Base-by-base conservation (phyloP, 2,888 invertebrate species). In the Cephalotes varians region DNA sequence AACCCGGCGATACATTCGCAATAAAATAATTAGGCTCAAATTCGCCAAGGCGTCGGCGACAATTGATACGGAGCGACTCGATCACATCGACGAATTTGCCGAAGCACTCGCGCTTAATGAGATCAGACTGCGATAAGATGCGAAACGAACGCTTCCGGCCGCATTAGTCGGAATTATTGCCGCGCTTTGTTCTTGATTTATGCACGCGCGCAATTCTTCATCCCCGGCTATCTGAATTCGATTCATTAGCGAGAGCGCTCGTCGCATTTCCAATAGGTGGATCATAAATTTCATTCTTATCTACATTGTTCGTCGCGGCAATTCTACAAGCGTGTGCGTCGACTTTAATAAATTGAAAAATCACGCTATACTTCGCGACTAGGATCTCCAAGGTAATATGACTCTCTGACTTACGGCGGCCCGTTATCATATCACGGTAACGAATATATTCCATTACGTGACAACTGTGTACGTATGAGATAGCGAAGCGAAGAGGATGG, bases 31-130 rank as follows among this genome's bases (percentile, higher is more conserved):
- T 88, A 86, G 82, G 12, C 54, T 86, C 74, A 77, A 86, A 85
- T 88, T 88, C 85, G 83, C 89, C 86, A 25, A 91, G 86, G 87
- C 87, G 87, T 85, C 83, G 83, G 84, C 86, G 74, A 86, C 90
- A 92, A 92, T 91, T 92, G 92, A 91, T 92, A 90, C 85, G 82
- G 79, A 85, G 86, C 88, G 88, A 49, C 85, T 86, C 87, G 89
- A 86, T 87, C 60, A 87, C 86, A 87, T 88, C 86, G 90, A 86
- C 87, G 88, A 91, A 91, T 89, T 90, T 88, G 88, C 87, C 81
- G 87, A 86, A 91, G 90, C 91, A 92, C 92, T 92, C 90, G 86
- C 84, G 87, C 86, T 89, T 92, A 92, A 92, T 92, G 90, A 92
- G 92, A 92, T 91, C 85, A 56, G 9, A 77, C 58, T 54, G 60